These are phyloP conservation scores for Leptinotarsa lineolata DNA, from an alignment of 1,140 invertebrate species.

Conservation along the genomic window DNA sequence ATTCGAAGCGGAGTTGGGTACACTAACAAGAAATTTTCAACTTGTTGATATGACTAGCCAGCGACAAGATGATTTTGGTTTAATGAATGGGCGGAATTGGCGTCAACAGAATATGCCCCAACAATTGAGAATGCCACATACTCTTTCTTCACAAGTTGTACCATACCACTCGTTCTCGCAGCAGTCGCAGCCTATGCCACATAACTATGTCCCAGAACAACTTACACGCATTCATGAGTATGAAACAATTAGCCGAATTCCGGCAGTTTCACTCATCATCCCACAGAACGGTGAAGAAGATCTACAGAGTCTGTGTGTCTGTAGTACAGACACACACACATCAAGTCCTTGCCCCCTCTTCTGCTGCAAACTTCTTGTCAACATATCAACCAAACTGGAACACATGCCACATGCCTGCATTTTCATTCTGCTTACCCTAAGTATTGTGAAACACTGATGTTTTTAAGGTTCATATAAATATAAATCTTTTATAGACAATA, in stretches of 20 bases:
- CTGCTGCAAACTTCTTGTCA: neutral
- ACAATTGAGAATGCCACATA: constrained; percentile 26
- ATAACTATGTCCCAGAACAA: too few species aligned
- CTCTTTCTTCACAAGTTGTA: neutral
- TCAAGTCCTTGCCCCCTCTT: neutral
- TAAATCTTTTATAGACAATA: neutral
- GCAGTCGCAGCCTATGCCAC: too few species aligned
- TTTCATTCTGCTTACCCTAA: neutral
- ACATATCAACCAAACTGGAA: neutral
- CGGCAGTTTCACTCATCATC: too few species aligned
- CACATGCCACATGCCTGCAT: neutral
- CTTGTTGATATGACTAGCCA: neutral
- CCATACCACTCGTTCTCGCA: too few species aligned
- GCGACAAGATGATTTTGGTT: neutral
- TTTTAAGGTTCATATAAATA: too few species aligned
- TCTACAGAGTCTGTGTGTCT: too few species aligned
- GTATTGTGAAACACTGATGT: neutral
- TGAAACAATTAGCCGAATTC: too few species aligned
- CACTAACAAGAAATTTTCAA: neutral
- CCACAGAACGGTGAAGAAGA: too few species aligned
- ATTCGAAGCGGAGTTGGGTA: neutral
- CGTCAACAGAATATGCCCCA: constrained; percentile 18
- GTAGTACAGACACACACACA: too few species aligned
- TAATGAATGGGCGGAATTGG: neutral
- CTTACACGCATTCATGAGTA: too few species aligned